A percentile compares a stretch with the other conserved stretches of the same genome.
phyloP scores from a whole-genome alignment of 2,797 vertebrate genomes.

The Melanotaenia parkinsoni region DNA sequence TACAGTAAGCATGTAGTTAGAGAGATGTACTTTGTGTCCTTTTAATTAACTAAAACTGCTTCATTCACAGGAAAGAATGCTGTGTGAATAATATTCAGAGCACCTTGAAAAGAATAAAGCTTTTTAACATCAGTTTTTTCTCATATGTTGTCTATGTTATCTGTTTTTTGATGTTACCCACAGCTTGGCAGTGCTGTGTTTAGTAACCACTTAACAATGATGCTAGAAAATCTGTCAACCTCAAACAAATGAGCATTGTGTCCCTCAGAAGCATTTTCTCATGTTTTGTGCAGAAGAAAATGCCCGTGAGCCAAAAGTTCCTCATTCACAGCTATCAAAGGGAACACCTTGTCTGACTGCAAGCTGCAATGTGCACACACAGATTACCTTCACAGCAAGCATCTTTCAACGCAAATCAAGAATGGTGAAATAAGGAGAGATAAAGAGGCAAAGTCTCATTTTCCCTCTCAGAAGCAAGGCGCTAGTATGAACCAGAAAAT shows the following conservation, averaged over 20 bases:
- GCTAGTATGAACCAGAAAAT: constrained; percentile 39
- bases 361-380: constrained; percentile 32
- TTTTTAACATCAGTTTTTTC: not conserved
- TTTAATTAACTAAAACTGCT: not conserved
- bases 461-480: constrained; percentile 20
- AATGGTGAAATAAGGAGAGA: constrained; percentile 43
- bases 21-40: not conserved
- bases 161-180: constrained; percentile 11
- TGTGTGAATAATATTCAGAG: not conserved
- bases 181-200: not conserved
- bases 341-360: constrained; percentile 59
- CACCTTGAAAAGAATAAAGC: not conserved
- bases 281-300: constrained; percentile 38
- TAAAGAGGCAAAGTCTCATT: constrained; percentile 48
- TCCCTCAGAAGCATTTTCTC: constrained; percentile 31
- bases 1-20: not conserved
- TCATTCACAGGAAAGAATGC: not conserved
- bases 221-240: constrained; percentile 14
- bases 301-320: constrained; percentile 51
- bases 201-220: constrained; percentile 16
- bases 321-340: constrained; percentile 55
- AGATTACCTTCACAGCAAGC: constrained; percentile 48
- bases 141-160: not conserved
- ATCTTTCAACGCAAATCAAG: constrained; percentile 57
- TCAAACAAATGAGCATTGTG: constrained; percentile 28